Percentiles rank a stretch among this genome's conserved stretches.
Evolutionary conservation across 2,113 vertebrate genomes (phyloP).

Genomic region (Amphilophus citrinellus): DNA sequence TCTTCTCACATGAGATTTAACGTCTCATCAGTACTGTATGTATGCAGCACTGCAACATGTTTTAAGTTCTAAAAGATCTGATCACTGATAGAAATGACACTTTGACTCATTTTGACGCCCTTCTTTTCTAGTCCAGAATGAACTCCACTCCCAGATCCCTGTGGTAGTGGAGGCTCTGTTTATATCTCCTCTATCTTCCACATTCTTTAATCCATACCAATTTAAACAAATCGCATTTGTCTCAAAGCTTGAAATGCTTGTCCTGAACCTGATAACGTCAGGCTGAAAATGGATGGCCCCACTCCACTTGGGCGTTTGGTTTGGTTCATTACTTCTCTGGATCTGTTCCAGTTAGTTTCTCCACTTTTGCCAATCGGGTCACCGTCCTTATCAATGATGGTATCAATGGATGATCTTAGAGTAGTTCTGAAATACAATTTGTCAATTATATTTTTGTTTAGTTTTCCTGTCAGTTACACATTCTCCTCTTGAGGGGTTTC

Average conservation of each 20-base stretch:
- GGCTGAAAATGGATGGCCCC: background rate
- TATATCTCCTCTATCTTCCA: background rate
- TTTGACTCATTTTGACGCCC: too few species aligned
- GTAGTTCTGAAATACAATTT: too few species aligned
- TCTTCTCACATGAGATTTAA: background rate
- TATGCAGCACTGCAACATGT: background rate
- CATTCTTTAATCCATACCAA: background rate
- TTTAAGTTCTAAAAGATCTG: background rate
- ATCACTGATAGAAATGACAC: background rate
- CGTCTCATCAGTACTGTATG: background rate
- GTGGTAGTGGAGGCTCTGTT: background rate
- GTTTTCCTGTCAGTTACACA: background rate
- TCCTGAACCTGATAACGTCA: background rate
- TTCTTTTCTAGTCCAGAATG: background rate
- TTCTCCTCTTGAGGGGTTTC: background rate
- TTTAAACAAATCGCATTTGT: conserved; percentile 3
- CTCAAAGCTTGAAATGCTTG: background rate
- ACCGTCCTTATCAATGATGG: background rate
- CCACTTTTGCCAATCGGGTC: conserved; percentile 2
- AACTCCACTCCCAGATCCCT: background rate
- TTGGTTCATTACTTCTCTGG: background rate
- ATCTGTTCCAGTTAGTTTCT: background rate
- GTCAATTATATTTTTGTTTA: background rate
- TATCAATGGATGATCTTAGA: too few species aligned
- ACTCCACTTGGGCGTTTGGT: background rate